Evolutionary conservation across 2,797 vertebrate species (phyloP).

Genomic region (Bryconaethiops microstoma): DNA sequence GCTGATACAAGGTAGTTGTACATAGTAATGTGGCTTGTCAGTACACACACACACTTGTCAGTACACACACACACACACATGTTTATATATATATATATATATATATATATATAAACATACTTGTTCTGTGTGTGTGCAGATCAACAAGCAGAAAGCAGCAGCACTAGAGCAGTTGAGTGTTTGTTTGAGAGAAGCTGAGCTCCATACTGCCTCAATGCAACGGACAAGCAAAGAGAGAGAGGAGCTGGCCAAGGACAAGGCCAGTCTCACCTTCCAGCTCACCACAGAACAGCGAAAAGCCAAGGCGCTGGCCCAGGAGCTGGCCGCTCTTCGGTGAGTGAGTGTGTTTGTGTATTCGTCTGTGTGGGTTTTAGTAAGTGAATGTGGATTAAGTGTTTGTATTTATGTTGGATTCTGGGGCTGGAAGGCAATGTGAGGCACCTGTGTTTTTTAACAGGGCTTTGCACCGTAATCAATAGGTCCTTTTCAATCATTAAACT

Average conservation of each 20-base stretch:
- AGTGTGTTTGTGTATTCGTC: conserved; percentile 54
- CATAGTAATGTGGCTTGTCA: too few species aligned
- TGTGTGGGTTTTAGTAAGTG: conserved; percentile 54
- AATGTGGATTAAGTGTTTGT: conserved; percentile 57
- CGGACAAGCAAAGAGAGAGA: conserved; percentile 71
- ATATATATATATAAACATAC: conserved; percentile 13
- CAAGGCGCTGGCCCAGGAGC: conserved; percentile 74
- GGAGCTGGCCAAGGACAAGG: conserved; percentile 76
- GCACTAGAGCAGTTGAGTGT: conserved; percentile 74
- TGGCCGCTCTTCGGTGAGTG: conserved; percentile 75
- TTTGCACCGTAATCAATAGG: conserved; percentile 48
- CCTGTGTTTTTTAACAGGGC: conserved; percentile 48
- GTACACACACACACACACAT: too few species aligned
- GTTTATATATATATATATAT: too few species aligned
- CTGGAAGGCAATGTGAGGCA: conserved; percentile 49
- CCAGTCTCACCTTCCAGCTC: conserved; percentile 76
- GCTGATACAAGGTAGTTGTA: too few species aligned
- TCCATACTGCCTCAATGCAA: conserved; percentile 70
- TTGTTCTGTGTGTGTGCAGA: conserved; percentile 63
- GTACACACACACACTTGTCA: background rate
- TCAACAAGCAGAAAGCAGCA: conserved; percentile 70
- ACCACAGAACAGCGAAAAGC: conserved; percentile 75
- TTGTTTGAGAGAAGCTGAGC: conserved; percentile 73
- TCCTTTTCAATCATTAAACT: conserved; percentile 51
- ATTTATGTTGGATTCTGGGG: conserved; percentile 57